A percentile compares a stretch with the other conserved stretches of the same genome.
Evolutionary conservation across 2,888 invertebrate species (phyloP).

Genomic region (Plebejus argus): DNA sequence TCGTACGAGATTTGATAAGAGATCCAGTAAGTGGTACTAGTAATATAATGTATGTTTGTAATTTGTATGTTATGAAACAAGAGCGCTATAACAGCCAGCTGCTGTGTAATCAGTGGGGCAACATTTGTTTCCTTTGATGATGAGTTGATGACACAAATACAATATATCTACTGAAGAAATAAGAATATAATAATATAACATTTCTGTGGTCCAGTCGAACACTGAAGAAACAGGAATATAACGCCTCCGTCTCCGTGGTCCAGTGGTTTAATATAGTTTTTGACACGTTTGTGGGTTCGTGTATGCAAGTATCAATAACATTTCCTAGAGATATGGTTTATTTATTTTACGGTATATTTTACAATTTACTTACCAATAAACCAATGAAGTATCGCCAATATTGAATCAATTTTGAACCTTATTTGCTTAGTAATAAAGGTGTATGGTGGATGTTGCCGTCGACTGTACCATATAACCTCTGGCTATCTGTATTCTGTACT

Average conservation of each 20-base stretch:
- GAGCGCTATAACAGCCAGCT: neutral
- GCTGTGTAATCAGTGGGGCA: slow-evolving; percentile 4
- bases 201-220: too few relatives aligned
- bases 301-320: neutral
- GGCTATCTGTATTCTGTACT: neutral
- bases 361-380: neutral
- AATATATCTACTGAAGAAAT: neutral
- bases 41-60: neutral
- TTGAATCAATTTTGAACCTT: neutral
- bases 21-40: neutral
- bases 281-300: neutral
- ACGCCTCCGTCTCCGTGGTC: too few relatives aligned
- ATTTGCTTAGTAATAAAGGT: neutral
- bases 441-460: neutral
- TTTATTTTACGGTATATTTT: slow-evolving; percentile 12
- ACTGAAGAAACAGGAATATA: neutral
- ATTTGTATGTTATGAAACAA: slow-evolving; percentile 12
- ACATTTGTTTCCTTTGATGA: neutral
- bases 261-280: too few relatives aligned
- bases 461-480: slow-evolving; percentile 2
- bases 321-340: neutral
- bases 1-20: neutral
- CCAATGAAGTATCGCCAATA: neutral
- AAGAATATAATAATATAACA: too few relatives aligned
- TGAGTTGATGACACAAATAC: too few relatives aligned